Evolutionary conservation across 1,140 invertebrate species (phyloP).

Genomic region (Neomicropteryx cornuta): DNA sequence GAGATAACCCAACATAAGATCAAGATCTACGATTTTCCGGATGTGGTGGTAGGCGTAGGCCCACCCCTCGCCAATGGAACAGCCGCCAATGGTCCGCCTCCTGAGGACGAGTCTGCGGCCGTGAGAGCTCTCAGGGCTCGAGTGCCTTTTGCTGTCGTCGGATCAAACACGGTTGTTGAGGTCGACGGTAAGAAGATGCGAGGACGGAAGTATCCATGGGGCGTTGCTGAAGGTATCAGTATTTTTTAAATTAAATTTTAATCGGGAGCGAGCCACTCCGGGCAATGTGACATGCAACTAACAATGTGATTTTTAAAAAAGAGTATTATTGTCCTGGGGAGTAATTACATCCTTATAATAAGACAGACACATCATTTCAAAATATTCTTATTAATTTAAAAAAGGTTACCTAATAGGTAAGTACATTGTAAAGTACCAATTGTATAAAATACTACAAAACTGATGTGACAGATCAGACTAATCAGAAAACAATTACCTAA

Average conservation of each 20-base stretch:
- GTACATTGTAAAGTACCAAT: too few relatives aligned
- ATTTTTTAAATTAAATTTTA: background rate
- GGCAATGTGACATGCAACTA: too few relatives aligned
- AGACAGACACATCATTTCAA: too few relatives aligned
- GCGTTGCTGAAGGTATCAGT: slow-evolving; percentile 77
- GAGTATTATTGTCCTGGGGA: too few relatives aligned
- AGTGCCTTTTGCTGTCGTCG: slow-evolving; percentile 98
- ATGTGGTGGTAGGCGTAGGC: slow-evolving; percentile 27
- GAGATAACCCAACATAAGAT: slow-evolving; percentile 97
- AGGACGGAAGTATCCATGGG: slow-evolving; percentile 96
- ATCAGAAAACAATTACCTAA: too few relatives aligned
- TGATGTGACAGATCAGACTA: too few relatives aligned
- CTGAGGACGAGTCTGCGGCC: slow-evolving; percentile 61
- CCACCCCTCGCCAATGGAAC: too few relatives aligned
- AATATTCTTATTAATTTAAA: too few relatives aligned
- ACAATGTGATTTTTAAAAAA: too few relatives aligned
- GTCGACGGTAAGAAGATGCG: slow-evolving; percentile 76
- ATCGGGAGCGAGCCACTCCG: background rate
- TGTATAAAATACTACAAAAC: too few relatives aligned
- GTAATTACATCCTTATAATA: too few relatives aligned
- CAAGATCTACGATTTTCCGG: slow-evolving; percentile 98
- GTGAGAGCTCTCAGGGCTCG: slow-evolving; percentile 66
- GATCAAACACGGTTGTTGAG: slow-evolving; percentile 91
- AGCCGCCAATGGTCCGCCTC: slow-evolving; percentile 41
- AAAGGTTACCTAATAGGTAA: too few relatives aligned